phyloP scores from a whole-genome alignment of 2,797 vertebrate species.

The Anas flavirostris region DNA sequence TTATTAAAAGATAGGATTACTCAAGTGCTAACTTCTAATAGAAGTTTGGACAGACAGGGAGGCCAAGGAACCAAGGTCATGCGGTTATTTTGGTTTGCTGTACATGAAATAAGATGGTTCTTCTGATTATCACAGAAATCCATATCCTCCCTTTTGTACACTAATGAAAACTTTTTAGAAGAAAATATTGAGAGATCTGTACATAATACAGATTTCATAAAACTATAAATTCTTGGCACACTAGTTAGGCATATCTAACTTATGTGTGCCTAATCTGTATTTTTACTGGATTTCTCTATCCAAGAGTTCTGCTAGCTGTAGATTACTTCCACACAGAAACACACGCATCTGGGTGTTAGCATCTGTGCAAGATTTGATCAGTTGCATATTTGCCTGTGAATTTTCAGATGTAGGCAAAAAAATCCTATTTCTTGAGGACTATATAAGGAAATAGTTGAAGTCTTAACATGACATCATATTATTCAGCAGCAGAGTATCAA shows the following conservation, averaged over 20 bases:
- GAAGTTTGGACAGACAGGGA: not conserved
- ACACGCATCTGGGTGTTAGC: slow-evolving; percentile 44
- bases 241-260: slow-evolving; percentile 20
- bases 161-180: not conserved
- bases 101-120: not conserved
- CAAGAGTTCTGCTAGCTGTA: slow-evolving; percentile 37
- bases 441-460: not conserved
- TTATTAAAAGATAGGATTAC: slow-evolving; percentile 1
- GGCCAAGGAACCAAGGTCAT: not conserved
- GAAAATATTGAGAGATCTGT: not conserved
- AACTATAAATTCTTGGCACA: slow-evolving; percentile 25
- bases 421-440: slow-evolving; percentile 6
- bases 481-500: slow-evolving; percentile 1
- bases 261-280: slow-evolving; percentile 37
- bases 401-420: slow-evolving; percentile 25
- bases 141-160: not conserved
- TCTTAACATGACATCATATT: not conserved
- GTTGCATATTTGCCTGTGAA: slow-evolving; percentile 39
- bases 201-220: slow-evolving; percentile 38
- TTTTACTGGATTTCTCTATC: slow-evolving; percentile 49
- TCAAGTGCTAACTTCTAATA: not conserved
- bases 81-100: not conserved
- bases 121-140: slow-evolving; percentile 21
- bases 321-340: slow-evolving; percentile 40
- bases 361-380: slow-evolving; percentile 17